Evolutionary conservation across 2,113 vertebrate species (phyloP), one percentile per base, ranked within the genome.

Genomic region (Elephantulus edwardii): DNA sequence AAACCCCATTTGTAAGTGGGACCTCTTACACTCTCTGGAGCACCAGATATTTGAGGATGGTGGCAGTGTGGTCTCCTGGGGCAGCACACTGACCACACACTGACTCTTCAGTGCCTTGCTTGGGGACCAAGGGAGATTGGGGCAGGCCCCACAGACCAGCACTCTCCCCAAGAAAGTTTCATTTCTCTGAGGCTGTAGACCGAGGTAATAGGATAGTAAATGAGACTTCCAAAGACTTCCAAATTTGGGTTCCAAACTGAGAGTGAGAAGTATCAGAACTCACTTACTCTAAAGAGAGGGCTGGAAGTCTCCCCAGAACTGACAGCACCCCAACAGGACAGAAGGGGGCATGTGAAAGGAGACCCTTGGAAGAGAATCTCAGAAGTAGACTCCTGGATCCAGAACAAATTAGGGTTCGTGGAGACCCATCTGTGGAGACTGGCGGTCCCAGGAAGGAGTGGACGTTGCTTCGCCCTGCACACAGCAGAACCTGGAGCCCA

Each of bases 381-480:
- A 70, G 6, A 30, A 71, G 40, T 7, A 64, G 62, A 13, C 33
- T 62, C 30, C 8, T 58, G 5, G 12, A 33, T 66, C n/a, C 62
- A 70, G 33, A 22, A 24, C 9, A 30, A 30, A 16, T 30, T 16
- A 54, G 38, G 44, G 33, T 11, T 54, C 62, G 42, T 66, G 20
- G n/a, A n/a, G n/a, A n/a, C n/a, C n/a, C n/a, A n/a, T n/a, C n/a
- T n/a, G n/a, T n/a, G n/a, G n/a, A n/a, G n/a, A n/a, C n/a, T n/a
- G n/a, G 30, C 30, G 19, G 62, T 6, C 4, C 75, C 1, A 11
- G 38, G 62, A 58, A 7, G 11, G 17, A 0, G 8, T 14, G 30
- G 40, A 26, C 1, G 0, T 6, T 30, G 24, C 19, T 30, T 30
- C 19, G 30, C 38, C 6, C 46, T 9, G 40, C 3, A 22, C 1